Conservation (phyloP, 2,113 vertebrate species). For the Motacilla tschutschensis region DNA sequence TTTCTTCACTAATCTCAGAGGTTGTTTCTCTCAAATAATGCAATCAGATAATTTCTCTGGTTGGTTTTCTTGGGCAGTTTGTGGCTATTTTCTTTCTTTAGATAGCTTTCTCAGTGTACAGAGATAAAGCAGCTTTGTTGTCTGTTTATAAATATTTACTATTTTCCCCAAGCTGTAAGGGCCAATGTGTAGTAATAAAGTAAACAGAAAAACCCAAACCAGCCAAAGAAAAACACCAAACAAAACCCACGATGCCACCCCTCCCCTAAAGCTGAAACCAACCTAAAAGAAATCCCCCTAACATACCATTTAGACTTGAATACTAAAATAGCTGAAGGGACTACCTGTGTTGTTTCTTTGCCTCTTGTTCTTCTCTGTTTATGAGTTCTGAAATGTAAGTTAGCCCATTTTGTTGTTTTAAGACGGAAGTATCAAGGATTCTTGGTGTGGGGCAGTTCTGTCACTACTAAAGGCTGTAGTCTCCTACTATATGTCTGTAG, state of each 20-base stretch:
- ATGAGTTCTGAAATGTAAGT: neutral
- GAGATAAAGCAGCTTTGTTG: neutral
- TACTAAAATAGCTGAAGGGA: neutral
- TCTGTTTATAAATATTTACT: neutral
- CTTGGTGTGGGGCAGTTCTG: rapidly evolving
- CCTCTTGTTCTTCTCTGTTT: neutral
- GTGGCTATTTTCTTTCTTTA: neutral
- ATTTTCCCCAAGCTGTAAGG: neutral
- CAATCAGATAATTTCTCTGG: neutral
- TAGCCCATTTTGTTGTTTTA: neutral
- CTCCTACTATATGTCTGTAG: neutral
- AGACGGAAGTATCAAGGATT: neutral
- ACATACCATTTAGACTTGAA: neutral
- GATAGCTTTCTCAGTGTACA: neutral
- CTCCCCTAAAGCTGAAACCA: neutral
- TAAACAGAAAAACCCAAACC: neutral
- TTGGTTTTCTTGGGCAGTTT: neutral
- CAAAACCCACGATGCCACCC: neutral
- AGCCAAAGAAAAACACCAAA: neutral
- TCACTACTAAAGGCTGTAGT: neutral
- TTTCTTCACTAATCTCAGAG: neutral
- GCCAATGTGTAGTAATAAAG: neutral
- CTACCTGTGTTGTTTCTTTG: neutral
- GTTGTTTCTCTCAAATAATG: neutral
- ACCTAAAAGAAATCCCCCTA: neutral